Conservation (phyloP, 1,140 invertebrate genomes). For the Drosophila leontia region DNA sequence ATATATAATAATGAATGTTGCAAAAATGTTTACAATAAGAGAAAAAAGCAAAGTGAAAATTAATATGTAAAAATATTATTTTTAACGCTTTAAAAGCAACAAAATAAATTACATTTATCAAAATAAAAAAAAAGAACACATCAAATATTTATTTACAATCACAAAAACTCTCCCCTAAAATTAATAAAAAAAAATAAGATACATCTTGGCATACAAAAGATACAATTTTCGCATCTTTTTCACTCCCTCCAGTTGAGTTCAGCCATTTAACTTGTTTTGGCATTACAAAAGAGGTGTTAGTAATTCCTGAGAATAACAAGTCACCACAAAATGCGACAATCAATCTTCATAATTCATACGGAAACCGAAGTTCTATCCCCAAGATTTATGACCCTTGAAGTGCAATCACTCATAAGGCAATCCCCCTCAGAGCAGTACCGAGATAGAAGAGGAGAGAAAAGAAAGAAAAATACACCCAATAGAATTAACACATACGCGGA, state of each 20-base stretch:
- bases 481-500: conserved; percentile 51
- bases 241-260: not conserved
- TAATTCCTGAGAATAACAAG: conserved; percentile 43
- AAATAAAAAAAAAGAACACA: not conserved
- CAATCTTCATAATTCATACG: conserved; percentile 44
- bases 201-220: not conserved
- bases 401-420: conserved; percentile 50
- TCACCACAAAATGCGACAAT: conserved; percentile 40
- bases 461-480: conserved; percentile 39
- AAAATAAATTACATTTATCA: not conserved
- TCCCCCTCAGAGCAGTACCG: conserved; percentile 16
- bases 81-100: not conserved
- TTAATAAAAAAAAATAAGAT: not conserved
- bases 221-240: conserved; percentile 4
- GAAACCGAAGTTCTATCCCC: conserved; percentile 25
- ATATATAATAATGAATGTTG: not conserved
- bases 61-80: not conserved
- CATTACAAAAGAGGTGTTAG: conserved; percentile 47
- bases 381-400: conserved; percentile 48
- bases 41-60: not conserved
- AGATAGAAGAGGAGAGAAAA: not conserved
- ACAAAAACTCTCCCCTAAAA: not conserved
- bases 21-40: not conserved
- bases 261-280: conserved; percentile 32
- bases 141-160: conserved; percentile 3